A percentile compares a stretch with the other conserved stretches of the same genome.
Evolutionary conservation across 2,888 invertebrate species (phyloP).

Genomic region (Pollenia angustigena): DNA sequence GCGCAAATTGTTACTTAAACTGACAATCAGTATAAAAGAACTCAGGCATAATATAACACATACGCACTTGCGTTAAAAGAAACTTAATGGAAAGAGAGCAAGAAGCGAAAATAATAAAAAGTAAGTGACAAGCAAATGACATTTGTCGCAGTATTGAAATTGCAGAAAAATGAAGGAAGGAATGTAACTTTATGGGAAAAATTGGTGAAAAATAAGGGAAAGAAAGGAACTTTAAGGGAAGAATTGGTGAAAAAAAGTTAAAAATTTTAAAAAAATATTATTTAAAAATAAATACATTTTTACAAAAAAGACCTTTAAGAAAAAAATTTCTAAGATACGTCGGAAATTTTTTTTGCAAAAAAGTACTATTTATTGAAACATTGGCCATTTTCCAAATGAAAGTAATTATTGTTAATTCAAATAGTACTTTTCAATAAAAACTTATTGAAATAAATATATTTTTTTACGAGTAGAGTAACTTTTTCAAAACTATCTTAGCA

Average conservation of each 20-base stretch:
- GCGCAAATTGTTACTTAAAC: not conserved
- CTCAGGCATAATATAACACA: not conserved
- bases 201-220: not conserved
- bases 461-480: no score
- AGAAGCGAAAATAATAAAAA: not conserved
- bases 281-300: not conserved
- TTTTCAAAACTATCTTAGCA: no score
- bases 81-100: not conserved
- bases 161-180: slow-evolving; percentile 21
- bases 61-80: no score
- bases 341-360: no score
- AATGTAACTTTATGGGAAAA: not conserved
- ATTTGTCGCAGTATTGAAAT: slow-evolving; percentile 46
- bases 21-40: not conserved
- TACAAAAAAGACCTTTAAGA: no score
- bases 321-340: no score
- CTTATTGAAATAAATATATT: no score
- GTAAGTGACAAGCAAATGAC: slow-evolving; percentile 56
- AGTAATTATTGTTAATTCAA: no score
- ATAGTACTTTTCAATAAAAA: no score
- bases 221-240: not conserved
- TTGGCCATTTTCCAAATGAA: no score
- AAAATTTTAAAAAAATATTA: not conserved
- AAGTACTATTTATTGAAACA: no score
- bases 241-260: not conserved